Percentiles rank a stretch among this genome's conserved stretches.
Evolutionary conservation across 2,797 vertebrate species (phyloP).

Genomic region (Pelobates cultripes): DNA sequence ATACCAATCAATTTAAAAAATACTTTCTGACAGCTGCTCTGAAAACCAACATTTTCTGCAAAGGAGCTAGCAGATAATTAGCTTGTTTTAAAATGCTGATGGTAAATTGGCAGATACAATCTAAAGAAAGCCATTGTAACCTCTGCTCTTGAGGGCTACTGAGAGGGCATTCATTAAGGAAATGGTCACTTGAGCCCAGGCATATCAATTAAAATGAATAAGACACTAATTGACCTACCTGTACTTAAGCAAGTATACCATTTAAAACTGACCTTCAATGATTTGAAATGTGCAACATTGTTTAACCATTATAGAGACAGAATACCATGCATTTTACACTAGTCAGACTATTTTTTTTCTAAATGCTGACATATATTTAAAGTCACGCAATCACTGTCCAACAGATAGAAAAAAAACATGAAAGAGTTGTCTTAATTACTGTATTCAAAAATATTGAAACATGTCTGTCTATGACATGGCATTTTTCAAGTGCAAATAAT

Average conservation of each 20-base stretch:
- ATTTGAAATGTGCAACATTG: neutral
- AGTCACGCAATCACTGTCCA: too few species aligned
- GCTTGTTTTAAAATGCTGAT: neutral
- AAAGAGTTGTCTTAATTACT: too few species aligned
- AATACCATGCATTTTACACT: neutral
- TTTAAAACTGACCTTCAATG: neutral
- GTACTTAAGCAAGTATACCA: neutral
- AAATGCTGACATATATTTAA: neutral
- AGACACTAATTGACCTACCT: constrained; percentile 1
- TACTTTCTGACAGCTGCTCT: neutral
- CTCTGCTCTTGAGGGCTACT: neutral
- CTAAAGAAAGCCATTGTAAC: neutral
- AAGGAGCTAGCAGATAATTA: neutral
- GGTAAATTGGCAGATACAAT: neutral
- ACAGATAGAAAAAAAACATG: too few species aligned
- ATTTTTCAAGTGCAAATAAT: too few species aligned
- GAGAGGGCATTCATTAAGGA: neutral
- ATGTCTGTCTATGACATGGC: too few species aligned
- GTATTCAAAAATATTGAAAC: too few species aligned
- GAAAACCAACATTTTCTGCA: neutral
- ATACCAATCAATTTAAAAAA: neutral
- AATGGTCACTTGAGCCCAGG: neutral
- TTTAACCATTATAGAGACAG: neutral
- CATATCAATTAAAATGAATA: constrained; percentile 4
- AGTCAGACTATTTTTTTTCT: neutral